Conservation (phyloP, 2,113 vertebrate genomes). For the Morone saxatilis region DNA sequence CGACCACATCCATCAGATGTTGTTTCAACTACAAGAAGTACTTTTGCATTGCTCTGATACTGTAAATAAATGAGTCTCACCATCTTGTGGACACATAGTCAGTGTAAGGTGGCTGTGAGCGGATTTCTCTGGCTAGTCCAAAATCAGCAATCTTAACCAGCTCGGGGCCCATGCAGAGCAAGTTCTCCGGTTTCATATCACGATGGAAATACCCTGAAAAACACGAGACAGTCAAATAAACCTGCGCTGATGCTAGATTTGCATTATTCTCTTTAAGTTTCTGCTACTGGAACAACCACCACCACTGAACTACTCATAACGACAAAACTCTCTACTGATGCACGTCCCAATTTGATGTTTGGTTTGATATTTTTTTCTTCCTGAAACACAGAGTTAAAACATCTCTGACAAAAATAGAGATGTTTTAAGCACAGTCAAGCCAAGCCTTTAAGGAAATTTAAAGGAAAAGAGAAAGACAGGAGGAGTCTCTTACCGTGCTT, state of each 20-base stretch:
- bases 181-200: conserved; percentile 96
- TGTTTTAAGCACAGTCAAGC: conserved; percentile 28
- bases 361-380: background rate
- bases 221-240: background rate
- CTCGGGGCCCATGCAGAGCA: conserved; percentile 96
- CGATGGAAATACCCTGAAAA: conserved; percentile 92
- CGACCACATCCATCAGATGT: too few species aligned
- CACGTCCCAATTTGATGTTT: background rate
- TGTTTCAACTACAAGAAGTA: background rate
- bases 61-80: conserved; percentile 75
- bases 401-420: background rate
- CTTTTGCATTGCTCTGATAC: background rate
- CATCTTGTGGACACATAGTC: conserved; percentile 96
- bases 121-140: conserved; percentile 93
- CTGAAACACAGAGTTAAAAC: conserved; percentile 20
- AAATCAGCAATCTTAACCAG: conserved; percentile 98
- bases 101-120: conserved; percentile 94
- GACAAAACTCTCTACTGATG: background rate
- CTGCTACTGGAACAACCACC: background rate
- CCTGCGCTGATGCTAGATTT: background rate
- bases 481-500: conserved; percentile 77
- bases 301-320: background rate
- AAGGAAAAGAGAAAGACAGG: conserved; percentile 31
- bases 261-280: conserved; percentile 11
- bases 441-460: background rate